Conservation (phyloP, 2,113 vertebrate species). For the Oplegnathus fasciatus region DNA sequence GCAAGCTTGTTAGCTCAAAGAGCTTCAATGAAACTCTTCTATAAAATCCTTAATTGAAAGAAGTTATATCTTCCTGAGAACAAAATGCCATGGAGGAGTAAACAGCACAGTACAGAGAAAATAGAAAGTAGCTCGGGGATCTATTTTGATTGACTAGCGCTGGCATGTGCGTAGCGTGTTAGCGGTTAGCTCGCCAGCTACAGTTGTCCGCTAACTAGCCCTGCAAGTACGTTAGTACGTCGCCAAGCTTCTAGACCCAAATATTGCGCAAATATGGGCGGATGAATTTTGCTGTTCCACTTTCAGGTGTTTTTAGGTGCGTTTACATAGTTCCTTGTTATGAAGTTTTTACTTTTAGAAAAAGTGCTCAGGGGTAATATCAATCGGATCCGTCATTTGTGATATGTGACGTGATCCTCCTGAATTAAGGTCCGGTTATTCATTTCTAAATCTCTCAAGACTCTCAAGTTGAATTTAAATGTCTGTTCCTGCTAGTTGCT, state of each 20-base stretch:
- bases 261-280: neutral
- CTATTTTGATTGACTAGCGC: no score
- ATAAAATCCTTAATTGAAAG: no score
- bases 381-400: neutral
- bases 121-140: no score
- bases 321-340: neutral
- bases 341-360: neutral
- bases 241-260: neutral
- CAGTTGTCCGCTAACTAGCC: no score
- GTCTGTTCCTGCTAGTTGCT: neutral
- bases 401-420: neutral
- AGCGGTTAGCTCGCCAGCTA: no score
- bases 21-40: no score
- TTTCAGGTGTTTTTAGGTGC: neutral
- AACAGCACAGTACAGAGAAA: no score
- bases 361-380: neutral
- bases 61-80: no score
- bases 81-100: no score
- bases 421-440: neutral
- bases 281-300: neutral
- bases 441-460: neutral
- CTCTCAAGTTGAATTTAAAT: slow-evolving; percentile 2
- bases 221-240: no score
- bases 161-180: no score
- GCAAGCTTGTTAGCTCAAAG: no score